Base-by-base conservation (phyloP, 2,888 invertebrate species). In the Halictus quadricinctus region DNA sequence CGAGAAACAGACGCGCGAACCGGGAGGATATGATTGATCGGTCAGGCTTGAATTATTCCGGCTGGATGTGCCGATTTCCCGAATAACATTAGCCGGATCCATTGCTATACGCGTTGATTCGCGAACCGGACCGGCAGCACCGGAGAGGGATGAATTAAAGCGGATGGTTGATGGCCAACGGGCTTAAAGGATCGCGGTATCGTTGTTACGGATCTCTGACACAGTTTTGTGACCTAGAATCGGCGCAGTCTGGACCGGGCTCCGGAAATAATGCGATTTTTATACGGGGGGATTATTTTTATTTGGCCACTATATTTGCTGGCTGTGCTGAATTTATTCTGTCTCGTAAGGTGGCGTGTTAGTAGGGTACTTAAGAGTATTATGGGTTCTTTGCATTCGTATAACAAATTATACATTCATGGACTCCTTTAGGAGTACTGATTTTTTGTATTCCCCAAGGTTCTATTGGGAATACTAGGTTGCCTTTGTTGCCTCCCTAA, bases 21-120 rank as follows among this genome's bases (percentile, higher is more conserved):
- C 10, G 25, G 18, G 50, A 66, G n/a, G 7, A 15, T n/a, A 76
- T 84, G 88, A 84, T 89, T 75, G 85, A 87, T 85, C 79, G 80
- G 74, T 60, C 36, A 69, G 85, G 80, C 76, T 64, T 69, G 79
- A 80, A 86, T 88, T 81, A 80, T 86, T 81, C 66, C 73, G n/a
- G 69, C 72, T 72, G 79, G 80, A 70, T 36, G 54, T 72, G 74
- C 81, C 72, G 82, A 81, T 83, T 60, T 75, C 80, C 70, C 72
- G 79, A 89, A 87, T 83, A 88, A 87, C 75, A 82, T 84, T 81
- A 81, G 15, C 69, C 69, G 69, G 66, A 10, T 60, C 54, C 48
- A 41, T 18, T 29, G 13, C n/a, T 15, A 18, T 25, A 4, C 64
- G 29, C 18, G 25, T 54, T 54, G 41, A 36, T 69, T 69, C 69